Conservation (phyloP, 1,140 invertebrate genomes). For the Zaprionus taronus region DNA sequence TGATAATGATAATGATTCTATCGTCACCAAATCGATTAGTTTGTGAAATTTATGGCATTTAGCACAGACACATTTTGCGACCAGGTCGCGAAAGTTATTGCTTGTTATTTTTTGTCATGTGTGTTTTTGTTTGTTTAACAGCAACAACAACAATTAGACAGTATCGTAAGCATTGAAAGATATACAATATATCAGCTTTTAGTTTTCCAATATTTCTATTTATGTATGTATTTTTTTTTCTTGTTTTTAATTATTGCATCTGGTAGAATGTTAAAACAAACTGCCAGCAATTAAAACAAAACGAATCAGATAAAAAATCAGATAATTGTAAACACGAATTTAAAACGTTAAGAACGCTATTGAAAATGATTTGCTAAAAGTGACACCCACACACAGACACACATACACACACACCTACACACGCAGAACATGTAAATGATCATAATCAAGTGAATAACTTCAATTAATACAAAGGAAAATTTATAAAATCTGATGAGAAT, state of each 20-base stretch:
- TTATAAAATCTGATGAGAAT: conserved; percentile 4
- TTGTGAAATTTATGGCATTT: conserved; percentile 28
- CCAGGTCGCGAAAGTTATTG: conserved; percentile 9
- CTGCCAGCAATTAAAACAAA: conserved; percentile 4
- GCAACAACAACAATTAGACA: background rate
- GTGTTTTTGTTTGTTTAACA: conserved; percentile 10
- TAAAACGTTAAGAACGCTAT: conserved; percentile 71
- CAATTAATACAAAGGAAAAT: conserved; percentile 6
- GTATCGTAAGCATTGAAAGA: background rate
- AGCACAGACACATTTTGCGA: conserved; percentile 10
- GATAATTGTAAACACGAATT: conserved; percentile 66
- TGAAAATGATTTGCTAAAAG: conserved; percentile 44
- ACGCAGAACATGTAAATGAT: conserved; percentile 20
- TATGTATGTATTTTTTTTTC: background rate
- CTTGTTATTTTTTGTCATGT: conserved; percentile 3
- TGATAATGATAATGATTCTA: background rate
- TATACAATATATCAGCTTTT: background rate
- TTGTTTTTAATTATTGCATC: background rate
- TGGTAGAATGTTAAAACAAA: background rate
- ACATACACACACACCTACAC: conserved; percentile 14
- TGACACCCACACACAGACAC: background rate
- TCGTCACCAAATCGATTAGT: conserved; percentile 34
- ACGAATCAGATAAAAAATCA: conserved; percentile 14
- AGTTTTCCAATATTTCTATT: background rate
- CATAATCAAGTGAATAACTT: conserved; percentile 15